These are phyloP conservation scores for Amphiprion ocellaris DNA, from an alignment of 2,113 vertebrate species.

Conservation along the genomic window DNA sequence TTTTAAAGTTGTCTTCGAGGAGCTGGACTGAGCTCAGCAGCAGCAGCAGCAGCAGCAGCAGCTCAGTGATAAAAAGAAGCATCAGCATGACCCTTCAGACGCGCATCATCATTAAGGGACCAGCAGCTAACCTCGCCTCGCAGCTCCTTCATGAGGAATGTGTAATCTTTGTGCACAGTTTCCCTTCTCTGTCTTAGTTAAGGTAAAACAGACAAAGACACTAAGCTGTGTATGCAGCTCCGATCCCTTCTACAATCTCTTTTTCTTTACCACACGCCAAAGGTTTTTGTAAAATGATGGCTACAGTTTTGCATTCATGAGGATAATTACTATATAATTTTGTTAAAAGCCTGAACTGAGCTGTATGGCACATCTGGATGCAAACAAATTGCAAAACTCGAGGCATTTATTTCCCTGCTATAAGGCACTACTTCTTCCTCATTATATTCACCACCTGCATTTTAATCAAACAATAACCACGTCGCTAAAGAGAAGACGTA, in stretches of 20 bases:
- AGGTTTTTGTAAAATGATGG: conserved; percentile 22
- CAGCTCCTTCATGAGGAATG: conserved; percentile 19
- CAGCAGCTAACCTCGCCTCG: conserved; percentile 7
- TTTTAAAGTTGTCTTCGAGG: conserved; percentile 30
- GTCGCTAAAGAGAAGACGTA: conserved; percentile 19
- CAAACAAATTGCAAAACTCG: conserved; percentile 51
- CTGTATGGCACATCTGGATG: conserved; percentile 61
- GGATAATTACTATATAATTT: conserved; percentile 68
- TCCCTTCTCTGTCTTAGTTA: background rate
- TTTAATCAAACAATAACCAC: conserved; percentile 63
- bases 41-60: background rate
- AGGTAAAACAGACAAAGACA: background rate
- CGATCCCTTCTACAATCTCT: conserved; percentile 3
- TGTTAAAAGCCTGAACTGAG: conserved; percentile 49
- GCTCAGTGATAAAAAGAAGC: conserved; percentile 26
- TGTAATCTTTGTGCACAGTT: background rate
- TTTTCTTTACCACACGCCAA: background rate
- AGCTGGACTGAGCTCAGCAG: conserved; percentile 20
- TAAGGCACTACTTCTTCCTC: conserved; percentile 49
- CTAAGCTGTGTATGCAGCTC: background rate
- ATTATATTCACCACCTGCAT: conserved; percentile 59
- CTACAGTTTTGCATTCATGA: conserved; percentile 40
- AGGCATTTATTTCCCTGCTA: conserved; percentile 29
- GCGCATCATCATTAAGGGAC: conserved; percentile 56
- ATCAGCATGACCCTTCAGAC: conserved; percentile 39